phyloP scores from a whole-genome alignment of 2,888 invertebrate species.

The Patella pellucida region DNA sequence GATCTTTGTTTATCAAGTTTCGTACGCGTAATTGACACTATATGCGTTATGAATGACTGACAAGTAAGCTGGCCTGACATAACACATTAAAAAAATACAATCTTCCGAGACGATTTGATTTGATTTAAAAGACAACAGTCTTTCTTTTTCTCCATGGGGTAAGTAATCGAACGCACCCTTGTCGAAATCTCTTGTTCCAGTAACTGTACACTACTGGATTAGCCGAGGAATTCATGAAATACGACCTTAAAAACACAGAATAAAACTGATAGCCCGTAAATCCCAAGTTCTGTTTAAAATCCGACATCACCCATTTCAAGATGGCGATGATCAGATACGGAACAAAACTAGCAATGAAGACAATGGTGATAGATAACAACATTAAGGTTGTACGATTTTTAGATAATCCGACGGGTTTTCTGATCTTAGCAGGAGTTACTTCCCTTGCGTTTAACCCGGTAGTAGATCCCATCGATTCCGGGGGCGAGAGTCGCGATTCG shows the following conservation, averaged over 20 bases:
- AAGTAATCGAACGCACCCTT: conserved; percentile 36
- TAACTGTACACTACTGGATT: conserved; percentile 54
- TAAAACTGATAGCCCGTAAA: conserved; percentile 37
- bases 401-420: conserved; percentile 2
- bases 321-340: neutral
- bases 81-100: too few species aligned
- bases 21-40: too few species aligned
- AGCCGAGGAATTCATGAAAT: conserved; percentile 49
- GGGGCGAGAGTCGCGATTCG: neutral
- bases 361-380: neutral
- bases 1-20: too few species aligned
- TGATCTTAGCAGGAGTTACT: neutral
- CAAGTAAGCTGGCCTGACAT: too few species aligned
- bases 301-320: neutral
- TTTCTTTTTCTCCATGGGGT: neutral
- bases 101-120: too few species aligned
- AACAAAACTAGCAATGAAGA: neutral
- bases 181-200: conserved; percentile 44
- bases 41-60: too few species aligned
- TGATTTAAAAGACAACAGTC: neutral
- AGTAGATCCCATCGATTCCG: neutral
- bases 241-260: conserved; percentile 48
- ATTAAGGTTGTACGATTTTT: neutral
- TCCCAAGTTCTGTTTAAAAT: conserved; percentile 1
- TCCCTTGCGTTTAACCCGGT: neutral